Evolutionary conservation across 2,797 vertebrate species (phyloP).

Genomic region (Eulemur mongoz): DNA sequence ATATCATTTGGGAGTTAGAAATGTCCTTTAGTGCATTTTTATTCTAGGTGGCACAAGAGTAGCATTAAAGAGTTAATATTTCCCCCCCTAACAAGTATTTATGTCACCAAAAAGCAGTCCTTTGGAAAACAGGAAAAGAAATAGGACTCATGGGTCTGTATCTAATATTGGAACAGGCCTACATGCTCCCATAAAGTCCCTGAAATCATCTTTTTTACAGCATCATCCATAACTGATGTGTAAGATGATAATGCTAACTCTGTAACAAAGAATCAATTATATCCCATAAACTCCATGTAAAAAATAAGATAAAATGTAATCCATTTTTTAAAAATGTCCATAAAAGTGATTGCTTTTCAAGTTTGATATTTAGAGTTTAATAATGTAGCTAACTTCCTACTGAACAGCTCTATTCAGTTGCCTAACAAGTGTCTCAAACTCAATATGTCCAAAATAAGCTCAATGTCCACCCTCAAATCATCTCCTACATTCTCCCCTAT

Average conservation of each 20-base stretch:
- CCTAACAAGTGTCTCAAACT: background rate
- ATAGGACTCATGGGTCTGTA: background rate
- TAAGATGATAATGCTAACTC: background rate
- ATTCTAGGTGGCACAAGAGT: background rate
- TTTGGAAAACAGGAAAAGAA: background rate
- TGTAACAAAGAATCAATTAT: background rate
- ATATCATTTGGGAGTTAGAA: background rate
- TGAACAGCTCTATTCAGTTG: background rate
- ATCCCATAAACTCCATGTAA: background rate
- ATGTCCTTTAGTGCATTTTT: background rate
- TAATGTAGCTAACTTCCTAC: background rate
- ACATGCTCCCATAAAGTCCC: background rate
- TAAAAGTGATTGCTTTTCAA: background rate
- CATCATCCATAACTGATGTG: background rate
- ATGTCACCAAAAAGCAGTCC: background rate
- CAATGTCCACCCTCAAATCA: background rate
- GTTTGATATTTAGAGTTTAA: background rate
- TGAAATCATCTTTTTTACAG: background rate
- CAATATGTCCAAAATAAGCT: background rate
- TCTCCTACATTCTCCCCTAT: background rate
- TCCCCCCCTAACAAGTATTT: background rate
- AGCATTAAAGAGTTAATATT: background rate
- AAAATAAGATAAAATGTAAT: background rate
- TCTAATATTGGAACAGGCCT: background rate
- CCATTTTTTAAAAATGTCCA: background rate